These are phyloP conservation scores for Acinonyx jubatus DNA, from an alignment of 2,113 vertebrate genomes.

Conservation along the genomic window DNA sequence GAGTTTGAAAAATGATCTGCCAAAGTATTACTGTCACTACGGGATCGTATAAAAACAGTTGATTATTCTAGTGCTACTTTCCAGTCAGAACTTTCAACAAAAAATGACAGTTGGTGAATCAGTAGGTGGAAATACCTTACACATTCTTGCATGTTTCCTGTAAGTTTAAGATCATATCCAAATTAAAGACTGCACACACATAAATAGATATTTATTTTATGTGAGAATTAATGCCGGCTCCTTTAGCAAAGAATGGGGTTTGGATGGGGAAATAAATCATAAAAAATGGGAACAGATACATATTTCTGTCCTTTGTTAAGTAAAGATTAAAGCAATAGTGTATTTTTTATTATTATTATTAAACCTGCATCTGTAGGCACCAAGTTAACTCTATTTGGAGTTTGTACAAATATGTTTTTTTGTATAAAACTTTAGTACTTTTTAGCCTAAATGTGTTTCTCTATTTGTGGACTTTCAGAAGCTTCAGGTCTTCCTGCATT, in stretches of 20 bases:
- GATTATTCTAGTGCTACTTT: not conserved
- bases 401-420: not conserved
- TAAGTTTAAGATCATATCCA: not conserved
- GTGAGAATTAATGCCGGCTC: not conserved
- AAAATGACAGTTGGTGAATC: not conserved
- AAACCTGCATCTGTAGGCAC: not conserved
- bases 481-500: not conserved
- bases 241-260: not conserved
- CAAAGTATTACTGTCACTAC: not conserved
- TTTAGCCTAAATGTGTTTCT: slow-evolving; percentile 3
- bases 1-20: not conserved
- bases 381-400: not conserved
- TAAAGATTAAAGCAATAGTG: not conserved
- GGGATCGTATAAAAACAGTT: not conserved
- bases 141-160: not conserved
- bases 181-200: not conserved
- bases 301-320: not conserved
- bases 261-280: not conserved
- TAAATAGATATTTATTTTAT: not conserved
- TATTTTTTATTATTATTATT: not conserved
- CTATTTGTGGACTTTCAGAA: not conserved
- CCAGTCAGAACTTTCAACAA: not conserved
- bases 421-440: not conserved
- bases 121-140: not conserved
- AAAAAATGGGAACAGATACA: not conserved